A percentile compares a stretch with the other conserved stretches of the same genome.
Evolutionary conservation across 2,888 invertebrate species (phyloP).

Genomic region (Polydesmus complanatus): DNA sequence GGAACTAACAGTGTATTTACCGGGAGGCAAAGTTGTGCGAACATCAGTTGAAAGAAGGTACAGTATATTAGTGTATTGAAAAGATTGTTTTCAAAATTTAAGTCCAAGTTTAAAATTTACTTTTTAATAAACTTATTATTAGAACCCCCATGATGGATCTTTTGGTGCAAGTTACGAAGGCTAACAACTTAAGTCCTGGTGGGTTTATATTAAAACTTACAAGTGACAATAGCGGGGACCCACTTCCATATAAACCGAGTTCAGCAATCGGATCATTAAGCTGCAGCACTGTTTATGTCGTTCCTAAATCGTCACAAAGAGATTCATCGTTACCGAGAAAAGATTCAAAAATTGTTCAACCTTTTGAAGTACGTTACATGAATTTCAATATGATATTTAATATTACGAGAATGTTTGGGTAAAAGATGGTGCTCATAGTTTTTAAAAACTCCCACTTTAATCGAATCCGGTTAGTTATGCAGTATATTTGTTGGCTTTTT

Average conservation of each 20-base stretch:
- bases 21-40: constrained; percentile 39
- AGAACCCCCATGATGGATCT: constrained; percentile 68
- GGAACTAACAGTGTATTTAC: constrained; percentile 50
- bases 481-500: no score
- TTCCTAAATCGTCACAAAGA: constrained; percentile 32
- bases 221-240: constrained; percentile 40
- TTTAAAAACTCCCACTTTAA: no score
- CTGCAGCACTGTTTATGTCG: constrained; percentile 37
- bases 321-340: constrained; percentile 19
- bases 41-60: constrained; percentile 40
- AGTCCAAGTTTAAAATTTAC: background rate
- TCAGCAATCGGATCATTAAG: constrained; percentile 51
- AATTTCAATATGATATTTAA: no score
- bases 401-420: no score
- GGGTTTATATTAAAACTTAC: constrained; percentile 48
- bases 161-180: constrained; percentile 53
- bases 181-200: constrained; percentile 51
- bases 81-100: background rate
- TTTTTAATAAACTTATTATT: constrained; percentile 25
- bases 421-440: no score
- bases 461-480: no score
- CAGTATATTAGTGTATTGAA: background rate
- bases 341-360: constrained; percentile 35
- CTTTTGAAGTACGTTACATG: constrained; percentile 40
- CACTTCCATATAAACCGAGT: constrained; percentile 53